Evolutionary conservation across 2,888 invertebrate species (phyloP), one percentile per base, ranked within the genome.

Genomic region (Oligia latruncula): DNA sequence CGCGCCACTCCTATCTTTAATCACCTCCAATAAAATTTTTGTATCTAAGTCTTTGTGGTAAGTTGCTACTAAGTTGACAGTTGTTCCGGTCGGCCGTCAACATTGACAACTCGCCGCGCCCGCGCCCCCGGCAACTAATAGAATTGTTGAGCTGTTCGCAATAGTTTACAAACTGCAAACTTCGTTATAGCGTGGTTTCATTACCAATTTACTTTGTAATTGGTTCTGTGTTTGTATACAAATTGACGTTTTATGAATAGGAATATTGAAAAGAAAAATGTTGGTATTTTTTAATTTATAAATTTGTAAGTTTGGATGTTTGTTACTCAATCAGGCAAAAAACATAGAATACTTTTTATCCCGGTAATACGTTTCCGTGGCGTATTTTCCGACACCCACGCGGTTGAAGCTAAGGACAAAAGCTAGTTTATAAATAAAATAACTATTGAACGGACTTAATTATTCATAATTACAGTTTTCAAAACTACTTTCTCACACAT

Each of bases 71-170:
- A 90, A 90, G 90, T 91, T 88, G 81, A 78, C 64, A 74, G 71
- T 71, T 78, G 83, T 76, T 86, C 90, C 82, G 89, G 82, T n/a
- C 60, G 17, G n/a, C n/a, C 40, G 49, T 85, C 83, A 88, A 83
- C 87, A 88, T 88, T 83, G 85, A 87, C 87, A 86, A 87, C 82
- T 86, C 72, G 81, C 82, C 74, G 83, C 82, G 77, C 87, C 86
- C 82, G 85, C 88, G 71, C 71, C 49, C 17, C 58, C 43, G 43
- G 88, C 87, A 85, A 90, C 92, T 94, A 94, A 94, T 94, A 94
- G 93, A 94, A 94, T 94, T 94, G 94, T 93, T 92, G 91, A 92
- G 85, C 92, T 89, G 90, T 88, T 90, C 76, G 87, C 88, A 90
- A 92, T 92, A 93, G 93, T 93, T 93, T 77, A 88, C 88, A 75